Base-by-base conservation (phyloP, 2,113 vertebrate genomes). In the Dipodomys merriami region DNA sequence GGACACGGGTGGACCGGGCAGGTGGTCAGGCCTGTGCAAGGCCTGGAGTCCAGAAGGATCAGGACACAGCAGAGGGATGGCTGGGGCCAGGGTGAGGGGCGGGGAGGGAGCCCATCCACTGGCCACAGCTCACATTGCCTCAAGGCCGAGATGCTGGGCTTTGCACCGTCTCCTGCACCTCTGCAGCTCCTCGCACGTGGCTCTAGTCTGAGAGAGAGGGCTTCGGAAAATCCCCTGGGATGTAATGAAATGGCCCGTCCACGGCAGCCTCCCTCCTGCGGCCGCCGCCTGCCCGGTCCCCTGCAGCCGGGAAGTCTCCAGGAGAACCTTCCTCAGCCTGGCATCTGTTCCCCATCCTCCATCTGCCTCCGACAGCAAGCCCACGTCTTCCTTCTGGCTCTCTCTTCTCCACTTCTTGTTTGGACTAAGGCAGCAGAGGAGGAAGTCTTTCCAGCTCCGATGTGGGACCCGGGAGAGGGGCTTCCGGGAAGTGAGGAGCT, bases 321-420 rank as follows among this genome's bases (percentile, higher is more conserved):
- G 76, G 69, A 81, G 77, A 4, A 16, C 85, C 91, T 88, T 83
- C 96, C 91, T 29, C 35, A 20, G 93, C 84, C 87, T 83, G 90
- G 81, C 94, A 74, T 78, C 96, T 89, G 95, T 88, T 69, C 91
- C 87, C 2, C 0, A 82, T 8, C 2, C 30, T 2, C 96, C 96
- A 94, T 97, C 96, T 96, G 96, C 93, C 95, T 88, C 12, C 65
- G 39, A 44, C 91, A 94, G 76, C 91, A 65, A 90, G 93, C 96
- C 95, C 89, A 86, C 67, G 80, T 35, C 91, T 95, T 78, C 74
- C 90, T 95, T 81, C 91, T 18, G 6, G 11, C 57, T 62, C 90
- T 73, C 35, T 87, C 80, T 80, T 91, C 83, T 53, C 88, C 44
- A 16, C 57, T 83, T 90, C 81, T 87, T 15, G 83, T 79, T 78